Percentiles rank a stretch among this genome's conserved stretches.
phyloP scores from a whole-genome alignment of 2,888 invertebrate genomes.

The Plebejus argus region DNA sequence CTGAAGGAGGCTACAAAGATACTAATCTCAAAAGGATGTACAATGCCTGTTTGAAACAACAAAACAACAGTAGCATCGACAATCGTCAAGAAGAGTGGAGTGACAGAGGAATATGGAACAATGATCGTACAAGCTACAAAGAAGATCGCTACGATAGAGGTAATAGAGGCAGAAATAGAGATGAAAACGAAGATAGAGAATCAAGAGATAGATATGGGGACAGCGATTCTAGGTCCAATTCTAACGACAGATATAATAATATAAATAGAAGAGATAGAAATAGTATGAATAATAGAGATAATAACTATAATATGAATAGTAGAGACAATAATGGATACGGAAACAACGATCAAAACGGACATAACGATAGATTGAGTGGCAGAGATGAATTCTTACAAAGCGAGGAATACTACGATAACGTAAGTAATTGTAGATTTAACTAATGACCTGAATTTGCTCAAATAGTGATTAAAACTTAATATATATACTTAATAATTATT shows the following conservation, averaged over 20 bases:
- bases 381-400: conserved; percentile 52
- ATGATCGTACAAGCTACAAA: conserved; percentile 48
- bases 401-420: conserved; percentile 57
- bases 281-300: conserved; percentile 40
- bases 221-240: conserved; percentile 46
- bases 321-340: conserved; percentile 42
- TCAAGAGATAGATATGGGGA: conserved; percentile 40
- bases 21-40: conserved; percentile 80
- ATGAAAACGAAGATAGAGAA: conserved; percentile 41
- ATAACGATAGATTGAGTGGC: conserved; percentile 46
- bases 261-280: conserved; percentile 38
- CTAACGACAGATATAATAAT: conserved; percentile 42
- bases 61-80: conserved; percentile 55
- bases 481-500: too few species aligned
- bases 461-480: conserved; percentile 1
- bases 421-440: conserved; percentile 48
- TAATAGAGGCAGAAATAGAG: conserved; percentile 45
- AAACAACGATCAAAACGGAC: conserved; percentile 45
- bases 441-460: too few species aligned
- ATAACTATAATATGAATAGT: conserved; percentile 39
- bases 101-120: conserved; percentile 52
- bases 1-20: conserved; percentile 81
- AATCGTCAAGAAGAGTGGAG: conserved; percentile 55
- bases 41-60: conserved; percentile 77
- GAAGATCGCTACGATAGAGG: conserved; percentile 45